Conservation (phyloP, 2,888 invertebrate genomes). For the Atherix ibis region DNA sequence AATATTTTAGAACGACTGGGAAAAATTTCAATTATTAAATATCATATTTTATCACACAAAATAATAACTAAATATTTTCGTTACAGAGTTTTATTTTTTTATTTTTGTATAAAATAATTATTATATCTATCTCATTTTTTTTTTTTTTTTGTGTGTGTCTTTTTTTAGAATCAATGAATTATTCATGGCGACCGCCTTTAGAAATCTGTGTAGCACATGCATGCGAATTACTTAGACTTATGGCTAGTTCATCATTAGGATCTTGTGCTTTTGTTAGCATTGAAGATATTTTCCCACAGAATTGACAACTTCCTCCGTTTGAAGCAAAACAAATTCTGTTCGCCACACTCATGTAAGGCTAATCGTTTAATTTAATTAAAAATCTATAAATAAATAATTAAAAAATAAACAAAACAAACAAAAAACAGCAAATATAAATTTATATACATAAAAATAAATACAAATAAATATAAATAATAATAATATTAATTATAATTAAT, state of each 20-base stretch:
- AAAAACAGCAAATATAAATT: too few species aligned
- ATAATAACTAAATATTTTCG: too few species aligned
- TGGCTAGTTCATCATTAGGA: constrained; percentile 79
- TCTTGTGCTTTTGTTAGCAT: constrained; percentile 92
- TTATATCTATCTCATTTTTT: constrained; percentile 3
- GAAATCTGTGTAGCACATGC: constrained; percentile 88
- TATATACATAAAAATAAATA: too few species aligned
- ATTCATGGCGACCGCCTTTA: constrained; percentile 79
- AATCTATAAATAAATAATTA: too few species aligned
- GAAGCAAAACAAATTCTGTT: constrained; percentile 16
- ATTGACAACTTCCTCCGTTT: constrained; percentile 25
- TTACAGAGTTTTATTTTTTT: too few species aligned
- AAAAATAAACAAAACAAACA: too few species aligned
- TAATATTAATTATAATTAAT: too few species aligned
- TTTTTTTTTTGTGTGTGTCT: constrained; percentile 7
- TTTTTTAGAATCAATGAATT: constrained; percentile 77
- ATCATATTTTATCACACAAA: too few species aligned
- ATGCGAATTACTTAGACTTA: constrained; percentile 71
- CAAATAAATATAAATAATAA: too few species aligned
- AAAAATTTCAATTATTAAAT: too few species aligned
- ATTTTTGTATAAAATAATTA: constrained; percentile 3
- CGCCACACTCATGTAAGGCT: constrained; percentile 17
- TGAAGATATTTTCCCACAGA: constrained; percentile 51
- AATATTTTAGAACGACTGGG: too few species aligned
- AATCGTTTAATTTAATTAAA: too few species aligned